Evolutionary conservation across 2,113 vertebrate species (phyloP).

Genomic region (Ellobius talpinus): DNA sequence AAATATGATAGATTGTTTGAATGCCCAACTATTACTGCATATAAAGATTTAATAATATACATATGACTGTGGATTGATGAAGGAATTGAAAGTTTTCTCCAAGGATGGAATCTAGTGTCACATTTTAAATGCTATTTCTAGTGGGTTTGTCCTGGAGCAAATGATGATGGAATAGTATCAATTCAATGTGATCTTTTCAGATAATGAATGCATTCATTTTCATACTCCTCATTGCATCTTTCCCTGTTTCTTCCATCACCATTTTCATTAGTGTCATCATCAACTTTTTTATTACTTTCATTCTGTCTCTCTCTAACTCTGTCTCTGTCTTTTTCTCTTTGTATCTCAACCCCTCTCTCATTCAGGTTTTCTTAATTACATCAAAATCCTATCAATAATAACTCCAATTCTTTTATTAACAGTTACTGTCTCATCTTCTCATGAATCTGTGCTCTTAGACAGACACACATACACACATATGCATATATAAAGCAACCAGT

Average conservation of each 20-base stretch:
- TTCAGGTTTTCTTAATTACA: background rate
- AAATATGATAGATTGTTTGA: constrained; percentile 86
- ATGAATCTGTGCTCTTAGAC: background rate
- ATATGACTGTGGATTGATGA: constrained; percentile 71
- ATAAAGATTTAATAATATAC: constrained; percentile 85
- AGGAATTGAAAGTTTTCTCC: constrained; percentile 74
- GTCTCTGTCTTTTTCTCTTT: background rate
- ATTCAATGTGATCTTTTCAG: background rate
- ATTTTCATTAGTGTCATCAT: background rate
- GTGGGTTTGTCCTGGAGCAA: constrained; percentile 44
- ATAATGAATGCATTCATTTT: background rate
- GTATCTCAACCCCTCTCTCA: too few species aligned
- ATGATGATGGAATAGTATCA: background rate
- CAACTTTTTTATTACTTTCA: background rate
- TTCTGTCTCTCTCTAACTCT: background rate
- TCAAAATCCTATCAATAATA: background rate
- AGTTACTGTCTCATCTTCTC: background rate
- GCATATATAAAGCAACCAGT: too few species aligned
- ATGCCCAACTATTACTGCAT: constrained; percentile 82
- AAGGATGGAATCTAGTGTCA: constrained; percentile 7
- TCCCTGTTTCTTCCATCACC: background rate
- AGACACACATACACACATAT: background rate
- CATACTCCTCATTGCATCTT: background rate
- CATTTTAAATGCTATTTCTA: constrained; percentile 59
- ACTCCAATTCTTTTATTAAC: background rate